A percentile compares a stretch with the other conserved stretches of the same genome.
These are phyloP conservation scores for Barnardius zonarius DNA, from an alignment of 2,113 vertebrate genomes.

Conservation along the genomic window DNA sequence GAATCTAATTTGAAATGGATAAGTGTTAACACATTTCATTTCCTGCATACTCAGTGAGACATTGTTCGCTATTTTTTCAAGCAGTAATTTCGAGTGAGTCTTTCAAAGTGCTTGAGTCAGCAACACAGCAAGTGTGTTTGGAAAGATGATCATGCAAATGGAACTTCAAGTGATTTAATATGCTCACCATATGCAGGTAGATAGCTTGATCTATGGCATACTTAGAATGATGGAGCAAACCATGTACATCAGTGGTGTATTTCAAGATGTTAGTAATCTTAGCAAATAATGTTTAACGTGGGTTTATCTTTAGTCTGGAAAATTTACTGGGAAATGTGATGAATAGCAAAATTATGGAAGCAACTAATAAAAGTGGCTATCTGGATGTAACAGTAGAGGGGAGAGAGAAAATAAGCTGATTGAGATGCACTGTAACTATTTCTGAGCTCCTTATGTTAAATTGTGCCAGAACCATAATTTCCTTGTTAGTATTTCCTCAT, in stretches of 20 bases:
- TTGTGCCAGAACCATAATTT: neutral
- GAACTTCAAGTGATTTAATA: constrained; percentile 59
- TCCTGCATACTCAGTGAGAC: constrained; percentile 29
- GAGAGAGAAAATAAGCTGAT: neutral
- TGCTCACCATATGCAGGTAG: constrained; percentile 20
- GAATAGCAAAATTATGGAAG: constrained; percentile 18
- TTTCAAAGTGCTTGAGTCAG: constrained; percentile 58
- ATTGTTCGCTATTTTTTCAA: neutral
- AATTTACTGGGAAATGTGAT: constrained; percentile 11
- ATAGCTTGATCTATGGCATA: constrained; percentile 33
- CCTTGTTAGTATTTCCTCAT: neutral
- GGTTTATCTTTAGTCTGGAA: constrained; percentile 18
- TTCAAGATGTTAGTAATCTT: constrained; percentile 46
- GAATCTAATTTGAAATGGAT: constrained; percentile 62
- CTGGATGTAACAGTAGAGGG: neutral
- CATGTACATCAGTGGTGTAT: neutral
- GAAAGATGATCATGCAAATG: constrained; percentile 53
- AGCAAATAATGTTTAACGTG: constrained; percentile 33
- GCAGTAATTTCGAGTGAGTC: constrained; percentile 27
- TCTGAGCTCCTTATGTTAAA: neutral
- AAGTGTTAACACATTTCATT: constrained; percentile 59
- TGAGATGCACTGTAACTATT: neutral
- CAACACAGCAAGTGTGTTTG: neutral
- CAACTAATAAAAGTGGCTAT: neutral
- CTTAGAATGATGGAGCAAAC: constrained; percentile 44